Base-by-base conservation (phyloP, 2,797 vertebrate genomes). In the Semaprochilodus insignis region DNA sequence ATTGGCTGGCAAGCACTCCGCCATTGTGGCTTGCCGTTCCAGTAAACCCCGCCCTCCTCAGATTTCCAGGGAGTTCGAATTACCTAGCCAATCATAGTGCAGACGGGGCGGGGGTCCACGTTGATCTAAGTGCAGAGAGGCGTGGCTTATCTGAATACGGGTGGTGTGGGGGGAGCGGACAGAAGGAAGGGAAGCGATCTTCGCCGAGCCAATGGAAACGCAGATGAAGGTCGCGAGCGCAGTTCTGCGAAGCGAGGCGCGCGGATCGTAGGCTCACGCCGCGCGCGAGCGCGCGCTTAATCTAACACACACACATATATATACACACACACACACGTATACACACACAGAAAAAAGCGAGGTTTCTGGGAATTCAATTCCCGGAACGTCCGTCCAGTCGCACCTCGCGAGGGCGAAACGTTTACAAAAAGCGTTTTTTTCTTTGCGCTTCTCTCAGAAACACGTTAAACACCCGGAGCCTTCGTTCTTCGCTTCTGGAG, bases 301-400 rank as follows among this genome's bases (percentile, higher is more conserved):
- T 88, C 78, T 85, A 89, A 63, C 8, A 23, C 57, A 23, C 57
- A 60, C 57, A 59, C n/a, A 25, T 0, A 62, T 11, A 14, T n/a
- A 23, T n/a, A 23, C 0, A 60, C 10, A 25, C 25, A 36, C 63
- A 66, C 63, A 89, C 91, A 85, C 90, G 78, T 88, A 62, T 54
- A 34, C 59, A 81, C 55, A 10, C 40, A 10, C 40, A 44, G 40
- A 44, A 25, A 82, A 40, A 40, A 67, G 10, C 34, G 21, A 54
- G 54, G 80, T 54, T 94, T 93, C 92, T 87, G 80, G 88, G 93
- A 94, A 93, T 74, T 82, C 16, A 85, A 88, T 94, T 95, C 91
- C 87, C 34, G 87, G 92, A 94, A 94, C 13, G 81, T 82, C 76
- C 17, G 85, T 81, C 66, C 62, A 17, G 14, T 63, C 27, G 62